Evolutionary conservation across 2,797 vertebrate genomes (phyloP), one percentile per base, ranked within the genome.

Genomic region (Lutjanus argentimaculatus): DNA sequence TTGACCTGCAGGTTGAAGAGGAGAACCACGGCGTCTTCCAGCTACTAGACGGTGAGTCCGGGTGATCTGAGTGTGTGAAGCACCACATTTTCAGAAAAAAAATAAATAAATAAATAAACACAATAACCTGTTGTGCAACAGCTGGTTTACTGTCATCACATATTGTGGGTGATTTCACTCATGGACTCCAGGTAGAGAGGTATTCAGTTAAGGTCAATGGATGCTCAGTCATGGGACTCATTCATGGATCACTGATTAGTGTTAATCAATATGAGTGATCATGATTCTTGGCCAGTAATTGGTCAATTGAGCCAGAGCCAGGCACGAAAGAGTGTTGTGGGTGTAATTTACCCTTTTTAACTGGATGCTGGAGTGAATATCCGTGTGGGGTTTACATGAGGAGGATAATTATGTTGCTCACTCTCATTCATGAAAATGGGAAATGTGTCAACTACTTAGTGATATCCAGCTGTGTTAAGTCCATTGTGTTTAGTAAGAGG

Each of bases 11-110:
- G 48, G 95, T 99, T 15, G 95, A 97, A 76, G 92, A 97, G 88
- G 98, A 99, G 87, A 98, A 94, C 75, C 94, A 88, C 0, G 96
- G 95, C 0, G 88, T 99, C 48, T 99, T 99, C 85, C 93, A 94
- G 67, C 81, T 96, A 0, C 89, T 97, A 7, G 92, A 96, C 49
- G 98, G 98, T 99, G 61, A 94, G 93, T 66, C 10, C 7, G 2
- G 17, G 5, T 25, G 51, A 66, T 25, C 17, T 8, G 30, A 64
- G 14, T 0, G 8, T 58, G 21, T 40, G 43, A 61, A 36, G n/a
- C 2, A 43, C 19, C 42, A 48, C 1, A 40, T 61, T 40, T 45
- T 63, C 0, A 45, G 53, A 22, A 52, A 36, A 4, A 30, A 30
- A 30, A 30, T 2, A 45, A 36, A 49, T 14, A 36, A 51, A 22